A percentile compares a stretch with the other conserved stretches of the same genome.
phyloP scores from a whole-genome alignment of 1,140 invertebrate species.

The Plodia interpunctella region DNA sequence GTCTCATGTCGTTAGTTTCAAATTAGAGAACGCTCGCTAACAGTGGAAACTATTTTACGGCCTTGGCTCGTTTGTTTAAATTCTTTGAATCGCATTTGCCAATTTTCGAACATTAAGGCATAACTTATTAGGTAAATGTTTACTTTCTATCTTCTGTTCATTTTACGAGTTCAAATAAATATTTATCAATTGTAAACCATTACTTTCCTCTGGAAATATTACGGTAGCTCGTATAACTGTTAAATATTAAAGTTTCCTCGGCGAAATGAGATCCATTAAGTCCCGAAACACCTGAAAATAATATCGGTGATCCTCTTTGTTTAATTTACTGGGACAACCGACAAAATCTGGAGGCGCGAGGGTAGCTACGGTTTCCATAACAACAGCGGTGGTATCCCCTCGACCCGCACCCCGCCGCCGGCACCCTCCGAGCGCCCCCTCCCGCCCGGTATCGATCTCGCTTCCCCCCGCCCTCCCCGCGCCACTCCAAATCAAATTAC shows the following conservation, averaged over 20 bases:
- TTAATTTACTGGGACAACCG: conserved; percentile 69
- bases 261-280: conserved; percentile 12
- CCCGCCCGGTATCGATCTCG: conserved; percentile 59
- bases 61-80: too few relatives aligned
- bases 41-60: not conserved
- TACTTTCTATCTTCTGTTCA: not conserved
- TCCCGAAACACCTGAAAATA: conserved; percentile 44
- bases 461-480: conserved; percentile 37
- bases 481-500: conserved; percentile 74
- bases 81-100: not conserved
- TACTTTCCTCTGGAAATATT: not conserved
- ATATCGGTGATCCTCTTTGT: conserved; percentile 64
- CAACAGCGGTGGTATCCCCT: conserved; percentile 58
- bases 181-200: not conserved
- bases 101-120: not conserved
- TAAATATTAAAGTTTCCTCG: conserved; percentile 11
- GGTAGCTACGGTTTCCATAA: conserved; percentile 72
- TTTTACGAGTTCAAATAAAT: too few relatives aligned
- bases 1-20: not conserved
- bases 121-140: too few relatives aligned
- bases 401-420: conserved; percentile 26
- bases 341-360: conserved; percentile 68
- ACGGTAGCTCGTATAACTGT: not conserved
- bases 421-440: conserved; percentile 27
- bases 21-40: not conserved